Base-by-base conservation (phyloP, 53 echinoderm and acorn worm genomes). In the Paracentrotus lividus region DNA sequence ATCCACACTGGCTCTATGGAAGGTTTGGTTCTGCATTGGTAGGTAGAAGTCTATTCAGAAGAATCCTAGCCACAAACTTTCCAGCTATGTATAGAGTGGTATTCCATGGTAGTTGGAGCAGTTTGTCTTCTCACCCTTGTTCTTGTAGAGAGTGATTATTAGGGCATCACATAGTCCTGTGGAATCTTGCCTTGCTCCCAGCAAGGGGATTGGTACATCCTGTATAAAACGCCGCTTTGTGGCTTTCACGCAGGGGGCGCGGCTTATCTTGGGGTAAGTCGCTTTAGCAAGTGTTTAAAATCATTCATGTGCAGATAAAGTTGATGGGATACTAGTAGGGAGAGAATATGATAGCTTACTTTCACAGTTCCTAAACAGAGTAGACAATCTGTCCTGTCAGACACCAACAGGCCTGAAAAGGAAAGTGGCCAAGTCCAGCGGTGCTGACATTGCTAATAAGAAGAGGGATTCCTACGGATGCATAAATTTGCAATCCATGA, bases 1-100 rank as follows among this genome's bases (percentile, higher is more conserved):
- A 95, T 42, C 94, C 87, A 27, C 95, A 94, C 85, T 94, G 95
- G 33, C 93, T 95, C 54, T 95, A 81, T 36, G 94, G 93, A 14
- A 95, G 95, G 54, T 90, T 26, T 5, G 64, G 42, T 40, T 94
- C 91, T 26, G 95, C 95, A 47, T 90, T 59, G 12, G 93, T 36
- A 16, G 85, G 85, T 14, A 27, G 52, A 5, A 95, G 90, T 72
- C 90, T 90, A 47, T 94, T 85, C 1, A 95, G 31, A 3, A 95
- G 53, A 21, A 95, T 67, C 36, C 91, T 66, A 10, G 93, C 94
- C 23, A 85, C 66, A 1, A 85, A 77, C 49, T 94, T 94, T 38
- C 88, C 94, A 13, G 90, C 90, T 27, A 93, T 84, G 93, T 89
- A 78, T 2, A 92, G 54, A 95, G 84, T 12, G 92, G 88, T 20